phyloP scores from a whole-genome alignment of 2,888 invertebrate genomes.

The Tiphia femorata region DNA sequence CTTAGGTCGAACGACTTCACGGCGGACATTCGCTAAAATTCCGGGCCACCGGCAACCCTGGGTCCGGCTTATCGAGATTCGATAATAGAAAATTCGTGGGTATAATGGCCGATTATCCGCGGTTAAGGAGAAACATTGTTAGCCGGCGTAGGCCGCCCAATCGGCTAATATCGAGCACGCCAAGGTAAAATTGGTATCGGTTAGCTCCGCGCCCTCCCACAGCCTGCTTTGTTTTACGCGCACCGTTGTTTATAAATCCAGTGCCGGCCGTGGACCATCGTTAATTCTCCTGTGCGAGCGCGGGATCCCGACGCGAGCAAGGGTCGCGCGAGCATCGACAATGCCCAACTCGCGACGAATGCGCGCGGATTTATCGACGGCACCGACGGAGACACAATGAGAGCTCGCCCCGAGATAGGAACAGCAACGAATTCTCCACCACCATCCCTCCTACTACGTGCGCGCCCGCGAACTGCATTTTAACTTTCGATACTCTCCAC shows the following conservation, averaged over 20 bases:
- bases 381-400: slow-evolving; percentile 31
- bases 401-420: slow-evolving; percentile 27
- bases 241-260: slow-evolving; percentile 45
- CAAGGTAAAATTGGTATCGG: slow-evolving; percentile 35
- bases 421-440: not conserved
- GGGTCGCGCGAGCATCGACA: slow-evolving; percentile 27
- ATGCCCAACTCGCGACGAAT: slow-evolving; percentile 37
- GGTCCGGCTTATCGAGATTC: too few species aligned
- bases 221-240: slow-evolving; percentile 41
- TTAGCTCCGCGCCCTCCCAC: slow-evolving; percentile 7
- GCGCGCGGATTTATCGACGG: slow-evolving; percentile 47
- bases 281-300: slow-evolving; percentile 32
- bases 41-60: too few species aligned
- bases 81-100: too few species aligned
- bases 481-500: slow-evolving; percentile 40
- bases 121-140: too few species aligned
- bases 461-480: slow-evolving; percentile 35
- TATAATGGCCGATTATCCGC: too few species aligned
- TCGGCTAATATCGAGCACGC: too few species aligned
- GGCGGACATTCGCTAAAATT: too few species aligned
- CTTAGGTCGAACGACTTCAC: too few species aligned
- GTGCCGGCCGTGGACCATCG: slow-evolving; percentile 31
- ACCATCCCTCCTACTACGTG: slow-evolving; percentile 10
- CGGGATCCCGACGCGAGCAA: too few species aligned
- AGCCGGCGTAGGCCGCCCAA: too few species aligned